Evolutionary conservation across 1,140 invertebrate genomes (phyloP).

Genomic region (Anoplolepis gracilipes): DNA sequence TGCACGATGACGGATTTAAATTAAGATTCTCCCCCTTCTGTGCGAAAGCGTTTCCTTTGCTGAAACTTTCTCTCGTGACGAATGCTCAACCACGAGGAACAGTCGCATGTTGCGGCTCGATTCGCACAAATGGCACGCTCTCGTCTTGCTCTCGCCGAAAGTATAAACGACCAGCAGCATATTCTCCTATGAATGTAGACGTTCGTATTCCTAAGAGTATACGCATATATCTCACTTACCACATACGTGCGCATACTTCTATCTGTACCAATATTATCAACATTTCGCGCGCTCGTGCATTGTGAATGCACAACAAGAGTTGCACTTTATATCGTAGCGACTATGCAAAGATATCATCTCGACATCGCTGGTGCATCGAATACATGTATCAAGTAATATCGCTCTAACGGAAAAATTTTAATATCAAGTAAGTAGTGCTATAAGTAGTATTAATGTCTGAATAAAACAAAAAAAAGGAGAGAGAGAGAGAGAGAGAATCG

Average conservation of each 20-base stretch:
- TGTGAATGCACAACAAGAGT: background rate
- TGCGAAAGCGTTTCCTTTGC: background rate
- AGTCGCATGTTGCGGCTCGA: conserved; percentile 31
- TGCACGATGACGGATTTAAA: conserved; percentile 39
- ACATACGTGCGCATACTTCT: background rate
- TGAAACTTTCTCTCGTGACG: conserved; percentile 46
- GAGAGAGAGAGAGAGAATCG: background rate
- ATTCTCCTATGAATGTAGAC: no score
- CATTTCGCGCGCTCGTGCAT: background rate
- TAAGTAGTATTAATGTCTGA: background rate
- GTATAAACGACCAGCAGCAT: background rate
- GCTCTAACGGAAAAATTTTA: background rate
- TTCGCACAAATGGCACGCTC: conserved; percentile 1
- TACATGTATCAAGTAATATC: conserved; percentile 18
- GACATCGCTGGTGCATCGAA: background rate
- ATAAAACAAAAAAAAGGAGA: no score
- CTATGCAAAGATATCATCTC: conserved; percentile 12
- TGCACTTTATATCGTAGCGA: background rate
- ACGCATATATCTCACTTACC: background rate
- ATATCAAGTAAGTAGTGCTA: background rate
- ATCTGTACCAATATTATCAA: conserved; percentile 6
- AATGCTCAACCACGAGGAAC: conserved; percentile 32
- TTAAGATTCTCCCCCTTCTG: conserved; percentile 8
- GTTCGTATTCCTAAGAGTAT: background rate
- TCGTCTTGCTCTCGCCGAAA: conserved; percentile 17